Base-by-base conservation (phyloP, 2,888 invertebrate species). In the Dolomedes plantarius region DNA sequence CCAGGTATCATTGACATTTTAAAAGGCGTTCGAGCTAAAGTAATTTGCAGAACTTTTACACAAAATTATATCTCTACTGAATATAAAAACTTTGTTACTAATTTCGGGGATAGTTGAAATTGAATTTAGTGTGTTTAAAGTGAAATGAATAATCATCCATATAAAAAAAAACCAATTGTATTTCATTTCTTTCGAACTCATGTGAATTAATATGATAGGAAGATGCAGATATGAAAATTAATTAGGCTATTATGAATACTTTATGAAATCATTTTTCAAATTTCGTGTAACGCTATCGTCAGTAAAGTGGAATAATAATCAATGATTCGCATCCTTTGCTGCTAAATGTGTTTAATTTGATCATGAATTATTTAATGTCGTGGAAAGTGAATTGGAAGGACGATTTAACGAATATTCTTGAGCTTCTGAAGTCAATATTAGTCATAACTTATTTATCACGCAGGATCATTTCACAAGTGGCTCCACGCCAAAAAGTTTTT, bases 321-420 rank as follows among this genome's bases (percentile, higher is more conserved):
- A 7, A 46, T 46, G 13, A 46, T 46, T 46, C 16, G 16, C 13
- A 16, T 46, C 16, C 16, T 46, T 7, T 16, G 39, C 36, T 72
- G 29, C 39, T 71, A 28, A 79, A 36, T 72, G 19, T 72, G 28
- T 32, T 76, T 46, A 76, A 76, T 67, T 64, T 65, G 79, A 50
- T 50, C 73, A 11, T 80, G 80, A 73, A 80, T 80, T 73, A 80
- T 73, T 32, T 46, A 80, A 46, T 29, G 72, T 3, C 11, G 3
- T 72, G 64, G 64, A 39, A 71, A 78, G 32, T 36, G 46, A 46
- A 16, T 13, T 46, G 16, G 13, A 46, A 46, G 16, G 46, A 5
- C 16, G 6, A 7, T 6, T 46, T 46, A 16, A 5, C 36, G 9
- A 46, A 46, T 46, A 46, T 46, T 46, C 46, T 46, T 16, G 36